A percentile compares a stretch with the other conserved stretches of the same genome.
Conservation (phyloP, 2,797 vertebrate genomes). For the Aldrovandia affinis region DNA sequence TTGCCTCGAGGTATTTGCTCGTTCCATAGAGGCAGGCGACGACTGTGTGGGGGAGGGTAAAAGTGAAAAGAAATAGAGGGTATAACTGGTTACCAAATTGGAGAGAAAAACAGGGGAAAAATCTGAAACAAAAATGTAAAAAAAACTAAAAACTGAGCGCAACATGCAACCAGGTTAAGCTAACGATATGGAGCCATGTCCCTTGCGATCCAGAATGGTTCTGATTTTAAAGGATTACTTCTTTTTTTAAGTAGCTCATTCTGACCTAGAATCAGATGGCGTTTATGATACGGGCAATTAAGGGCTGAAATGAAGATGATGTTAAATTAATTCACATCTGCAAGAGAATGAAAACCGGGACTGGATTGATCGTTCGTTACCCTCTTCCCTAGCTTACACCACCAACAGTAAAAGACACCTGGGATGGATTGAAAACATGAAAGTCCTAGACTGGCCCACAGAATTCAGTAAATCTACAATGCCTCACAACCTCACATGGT, state of each 20-base stretch:
- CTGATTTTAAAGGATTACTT: neutral
- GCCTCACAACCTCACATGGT: neutral
- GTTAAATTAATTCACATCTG: neutral
- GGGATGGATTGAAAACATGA: too few relatives aligned
- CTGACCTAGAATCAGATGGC: constrained; percentile 5
- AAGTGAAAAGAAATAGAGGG: too few relatives aligned
- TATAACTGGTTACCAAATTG: too few relatives aligned
- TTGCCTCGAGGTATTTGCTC: too few relatives aligned
- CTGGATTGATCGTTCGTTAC: neutral
- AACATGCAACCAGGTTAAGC: too few relatives aligned
- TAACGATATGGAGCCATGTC: neutral
- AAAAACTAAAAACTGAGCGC: too few relatives aligned
- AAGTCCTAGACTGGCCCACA: neutral
- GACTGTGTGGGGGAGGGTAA: too few relatives aligned
- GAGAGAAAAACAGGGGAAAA: too few relatives aligned
- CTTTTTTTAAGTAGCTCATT: neutral
- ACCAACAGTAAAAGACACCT: neutral
- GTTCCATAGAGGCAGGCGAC: too few relatives aligned
- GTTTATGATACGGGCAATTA: neutral
- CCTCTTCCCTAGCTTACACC: neutral
- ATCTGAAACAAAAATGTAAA: too few relatives aligned
- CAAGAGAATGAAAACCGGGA: neutral
- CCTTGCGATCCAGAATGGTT: neutral
- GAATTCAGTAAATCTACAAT: neutral
- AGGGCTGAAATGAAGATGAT: too few relatives aligned